Conservation (phyloP, 2,888 invertebrate species). For the Emmelina monodactyla region DNA sequence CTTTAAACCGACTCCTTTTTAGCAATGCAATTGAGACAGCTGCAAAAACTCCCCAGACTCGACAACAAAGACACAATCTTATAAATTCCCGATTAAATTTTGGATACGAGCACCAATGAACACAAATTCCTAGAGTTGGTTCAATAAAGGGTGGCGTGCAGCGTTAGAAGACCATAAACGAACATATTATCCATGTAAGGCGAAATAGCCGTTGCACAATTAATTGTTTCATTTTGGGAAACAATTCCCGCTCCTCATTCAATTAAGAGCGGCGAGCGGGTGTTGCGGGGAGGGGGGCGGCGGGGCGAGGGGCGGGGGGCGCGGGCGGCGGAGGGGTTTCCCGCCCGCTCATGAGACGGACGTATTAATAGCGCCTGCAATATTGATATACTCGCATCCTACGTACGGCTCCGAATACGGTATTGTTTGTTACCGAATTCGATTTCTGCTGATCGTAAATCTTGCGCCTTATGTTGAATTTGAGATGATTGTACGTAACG, state of each 20-base stretch:
- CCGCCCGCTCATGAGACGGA: constrained; percentile 59
- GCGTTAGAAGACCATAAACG: constrained; percentile 66
- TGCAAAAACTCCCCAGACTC: constrained; percentile 41
- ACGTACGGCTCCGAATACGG: constrained; percentile 60
- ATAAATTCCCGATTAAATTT: constrained; percentile 64
- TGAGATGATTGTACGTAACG: constrained; percentile 41
- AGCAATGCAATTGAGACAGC: constrained; percentile 43
- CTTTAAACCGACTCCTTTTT: constrained; percentile 35
- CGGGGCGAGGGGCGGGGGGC: constrained; percentile 23
- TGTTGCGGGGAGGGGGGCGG: no score
- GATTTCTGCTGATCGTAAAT: constrained; percentile 67
- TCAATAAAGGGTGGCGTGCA: constrained; percentile 64
- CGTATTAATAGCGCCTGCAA: constrained; percentile 67
- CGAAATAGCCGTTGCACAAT: constrained; percentile 68
- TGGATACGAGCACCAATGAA: constrained; percentile 62
- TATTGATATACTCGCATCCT: constrained; percentile 64
- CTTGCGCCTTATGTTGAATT: constrained; percentile 64
- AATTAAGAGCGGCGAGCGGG: constrained; percentile 65
- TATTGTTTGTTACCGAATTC: constrained; percentile 66
- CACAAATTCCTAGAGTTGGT: constrained; percentile 65
- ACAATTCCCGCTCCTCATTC: constrained; percentile 68
- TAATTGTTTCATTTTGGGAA: constrained; percentile 68
- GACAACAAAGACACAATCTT: constrained; percentile 53
- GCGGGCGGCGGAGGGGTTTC: constrained; percentile 17
- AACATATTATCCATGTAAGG: constrained; percentile 68